A percentile compares a stretch with the other conserved stretches of the same genome.
Conservation (phyloP, 2,113 vertebrate species). For the Chaetodon auriga region DNA sequence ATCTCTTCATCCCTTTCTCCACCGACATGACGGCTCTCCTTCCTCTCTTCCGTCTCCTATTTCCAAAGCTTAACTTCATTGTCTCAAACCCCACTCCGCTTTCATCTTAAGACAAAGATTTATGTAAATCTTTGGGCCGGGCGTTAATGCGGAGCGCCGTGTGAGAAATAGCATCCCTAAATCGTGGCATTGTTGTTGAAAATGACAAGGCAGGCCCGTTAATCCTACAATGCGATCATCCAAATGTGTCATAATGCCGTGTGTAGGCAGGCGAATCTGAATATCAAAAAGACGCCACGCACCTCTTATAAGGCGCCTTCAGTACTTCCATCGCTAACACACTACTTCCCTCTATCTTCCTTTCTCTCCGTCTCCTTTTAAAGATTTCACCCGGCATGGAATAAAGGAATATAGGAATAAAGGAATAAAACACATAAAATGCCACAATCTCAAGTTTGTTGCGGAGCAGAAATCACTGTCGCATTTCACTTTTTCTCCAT, state of each 20-base stretch:
- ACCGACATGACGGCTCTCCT: conserved; percentile 66
- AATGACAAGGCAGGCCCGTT: conserved; percentile 88
- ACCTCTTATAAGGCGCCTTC: conserved; percentile 76
- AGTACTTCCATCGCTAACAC: conserved; percentile 68
- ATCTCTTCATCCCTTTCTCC: conserved; percentile 57
- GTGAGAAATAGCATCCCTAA: conserved; percentile 87
- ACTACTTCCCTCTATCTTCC: conserved; percentile 45
- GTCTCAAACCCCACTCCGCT: conserved; percentile 84
- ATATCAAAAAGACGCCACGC: conserved; percentile 84
- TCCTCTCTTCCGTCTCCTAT: conserved; percentile 71
- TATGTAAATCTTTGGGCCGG: conserved; percentile 88
- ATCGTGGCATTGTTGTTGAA: conserved; percentile 88
- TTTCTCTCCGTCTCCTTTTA: conserved; percentile 37
- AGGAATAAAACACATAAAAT: conserved; percentile 32
- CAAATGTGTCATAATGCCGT: conserved; percentile 87
- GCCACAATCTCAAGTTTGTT: conserved; percentile 29
- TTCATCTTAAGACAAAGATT: conserved; percentile 91
- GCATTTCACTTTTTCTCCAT: conserved; percentile 24
- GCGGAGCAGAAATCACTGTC: conserved; percentile 20
- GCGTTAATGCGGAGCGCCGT: conserved; percentile 85
- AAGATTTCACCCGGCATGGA: conserved; percentile 67
- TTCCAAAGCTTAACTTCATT: conserved; percentile 89
- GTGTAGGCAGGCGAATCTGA: conserved; percentile 86
- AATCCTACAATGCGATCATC: conserved; percentile 89
- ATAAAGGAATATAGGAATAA: background rate